Percentiles rank a stretch among this genome's conserved stretches.
phyloP scores from a whole-genome alignment of 2,888 invertebrate genomes.

The Archaeoteleia sp. region DNA sequence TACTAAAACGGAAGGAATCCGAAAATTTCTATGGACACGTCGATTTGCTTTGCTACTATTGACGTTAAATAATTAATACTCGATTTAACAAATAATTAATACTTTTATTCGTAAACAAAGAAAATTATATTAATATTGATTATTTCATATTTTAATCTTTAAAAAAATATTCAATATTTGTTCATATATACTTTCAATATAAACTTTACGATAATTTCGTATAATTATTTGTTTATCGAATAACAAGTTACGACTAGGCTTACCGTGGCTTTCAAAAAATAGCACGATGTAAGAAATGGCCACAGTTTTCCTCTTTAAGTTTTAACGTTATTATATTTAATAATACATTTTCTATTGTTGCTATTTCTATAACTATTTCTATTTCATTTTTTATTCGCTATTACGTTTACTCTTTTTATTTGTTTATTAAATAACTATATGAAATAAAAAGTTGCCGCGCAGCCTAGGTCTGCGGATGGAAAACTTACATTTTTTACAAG shows the following conservation, averaged over 20 bases:
- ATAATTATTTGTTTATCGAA: slow-evolving; percentile 36
- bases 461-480: slow-evolving; percentile 32
- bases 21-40: slow-evolving; percentile 10
- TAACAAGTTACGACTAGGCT: slow-evolving; percentile 45
- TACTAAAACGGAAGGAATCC: slow-evolving; percentile 6
- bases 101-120: background rate
- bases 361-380: slow-evolving; percentile 1
- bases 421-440: slow-evolving; percentile 13
- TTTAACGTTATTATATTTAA: slow-evolving; percentile 19
- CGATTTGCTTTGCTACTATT: slow-evolving; percentile 9
- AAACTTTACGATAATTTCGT: background rate
- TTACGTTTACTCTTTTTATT: no score
- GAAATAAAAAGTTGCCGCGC: slow-evolving; percentile 21
- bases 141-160: no score
- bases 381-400: slow-evolving; percentile 2
- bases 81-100: slow-evolving; percentile 25
- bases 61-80: slow-evolving; percentile 26
- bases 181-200: background rate
- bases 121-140: background rate
- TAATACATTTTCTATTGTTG: slow-evolving; percentile 21
- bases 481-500: slow-evolving; percentile 44
- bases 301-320: slow-evolving; percentile 7
- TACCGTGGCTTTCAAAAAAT: slow-evolving; percentile 24
- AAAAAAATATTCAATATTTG: no score
- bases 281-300: slow-evolving; percentile 22